Evolutionary conservation across 2,113 vertebrate species (phyloP).

Genomic region (Dendropsophus ebraccatus): DNA sequence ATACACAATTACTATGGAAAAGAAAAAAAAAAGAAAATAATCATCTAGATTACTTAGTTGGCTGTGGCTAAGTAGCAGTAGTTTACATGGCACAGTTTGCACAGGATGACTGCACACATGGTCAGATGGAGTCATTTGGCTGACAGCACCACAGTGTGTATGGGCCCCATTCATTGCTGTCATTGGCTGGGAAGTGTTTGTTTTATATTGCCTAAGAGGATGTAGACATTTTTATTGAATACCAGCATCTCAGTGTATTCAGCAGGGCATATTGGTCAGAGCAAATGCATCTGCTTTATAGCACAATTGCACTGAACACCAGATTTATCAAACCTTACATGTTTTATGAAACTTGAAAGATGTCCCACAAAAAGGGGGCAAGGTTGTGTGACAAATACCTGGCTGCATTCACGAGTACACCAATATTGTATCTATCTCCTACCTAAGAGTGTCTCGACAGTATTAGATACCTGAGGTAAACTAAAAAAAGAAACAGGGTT

Average conservation of each 20-base stretch:
- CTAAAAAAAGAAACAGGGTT: too few relatives aligned
- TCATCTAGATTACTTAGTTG: not conserved
- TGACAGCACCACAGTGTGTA: not conserved
- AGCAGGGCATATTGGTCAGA: not conserved
- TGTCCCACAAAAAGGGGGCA: not conserved
- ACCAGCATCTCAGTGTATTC: not conserved
- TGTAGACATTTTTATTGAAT: not conserved
- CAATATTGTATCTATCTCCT: too few relatives aligned
- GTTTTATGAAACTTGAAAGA: too few relatives aligned
- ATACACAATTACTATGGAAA: not conserved
- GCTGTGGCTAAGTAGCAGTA: too few relatives aligned
- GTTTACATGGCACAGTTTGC: not conserved
- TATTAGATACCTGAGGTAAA: too few relatives aligned
- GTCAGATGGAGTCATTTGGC: conserved; percentile 4
- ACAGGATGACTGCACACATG: conserved; percentile 12
- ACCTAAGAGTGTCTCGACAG: too few relatives aligned
- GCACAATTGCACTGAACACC: too few relatives aligned
- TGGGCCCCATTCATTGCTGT: not conserved
- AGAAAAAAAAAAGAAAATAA: not conserved
- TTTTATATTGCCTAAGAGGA: not conserved
- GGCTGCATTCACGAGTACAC: too few relatives aligned
- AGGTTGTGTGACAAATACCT: too few relatives aligned
- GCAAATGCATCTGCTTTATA: not conserved
- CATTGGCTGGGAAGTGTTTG: conserved; percentile 4
- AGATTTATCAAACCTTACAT: not conserved